Base-by-base conservation (phyloP, 2,797 vertebrate genomes). In the Coranthus polyacanthus region DNA sequence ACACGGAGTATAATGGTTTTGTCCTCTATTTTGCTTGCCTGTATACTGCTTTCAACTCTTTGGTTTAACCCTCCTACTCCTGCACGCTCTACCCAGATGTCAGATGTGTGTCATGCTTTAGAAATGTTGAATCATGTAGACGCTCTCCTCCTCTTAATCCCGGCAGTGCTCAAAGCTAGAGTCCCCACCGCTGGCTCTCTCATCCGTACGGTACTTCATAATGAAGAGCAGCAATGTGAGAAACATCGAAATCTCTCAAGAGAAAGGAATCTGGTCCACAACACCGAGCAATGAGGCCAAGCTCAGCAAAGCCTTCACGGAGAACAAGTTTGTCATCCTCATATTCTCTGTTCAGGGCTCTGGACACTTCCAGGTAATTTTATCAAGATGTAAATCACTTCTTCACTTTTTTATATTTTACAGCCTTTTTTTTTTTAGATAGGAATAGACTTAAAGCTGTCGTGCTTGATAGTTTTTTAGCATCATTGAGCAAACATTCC, bases 291-390 rank as follows among this genome's bases (percentile, higher is more conserved):
- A 95, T 38, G 96, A 98, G 69, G 73, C 50, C 36, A 98, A 96
- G 69, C 91, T 98, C 44, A 95, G 91, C 63, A 89, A 88, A 75
- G 96, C 96, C 58, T 97, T 96, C 85, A 81, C 85, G 82, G 93
- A 95, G 50, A 94, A 94, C 78, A 88, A 58, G 29, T 8, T 68
- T 6, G 89, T 98, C 78, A 94, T 95, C 82, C 95, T 98, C 52
- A 69, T 98, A 73, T 98, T 99, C 94, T 97, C 96, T 63, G 95
- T 97, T 71, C 96, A 98, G 85, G 96, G 96, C 12, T 98, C 97
- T 12, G 95, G 96, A 70, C 94, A 95, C 82, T 99, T 98, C 78
- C 97, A 98, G 96, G 97, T 98, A 58, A 60, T 22, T 36, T 2
- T 21, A n/a, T n/a, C n/a, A n/a, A n/a, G n/a, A n/a, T n/a, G n/a